Base-by-base conservation (phyloP, 2,888 invertebrate genomes). In the Drosophila atripex region DNA sequence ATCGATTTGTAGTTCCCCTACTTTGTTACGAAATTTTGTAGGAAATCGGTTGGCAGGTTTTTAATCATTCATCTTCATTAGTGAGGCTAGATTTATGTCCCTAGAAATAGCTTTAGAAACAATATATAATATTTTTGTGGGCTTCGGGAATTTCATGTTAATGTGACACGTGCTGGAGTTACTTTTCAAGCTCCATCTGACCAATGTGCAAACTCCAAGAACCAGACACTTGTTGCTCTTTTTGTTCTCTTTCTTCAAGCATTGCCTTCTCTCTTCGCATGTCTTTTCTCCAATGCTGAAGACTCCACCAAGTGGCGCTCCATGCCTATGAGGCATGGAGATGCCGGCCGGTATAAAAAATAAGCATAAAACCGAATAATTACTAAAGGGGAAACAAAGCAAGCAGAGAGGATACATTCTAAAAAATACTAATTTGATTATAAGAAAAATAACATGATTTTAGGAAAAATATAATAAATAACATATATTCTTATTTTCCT, bases 261-360 rank as follows among this genome's bases (percentile, higher is more conserved):
- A 16, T 38, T 25, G 21, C 45, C 35, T 50, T 35, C n/a, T 39
- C 46, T 32, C 30, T 35, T n/a, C n/a, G 50, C 28, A 28, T 9
- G 28, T 2, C 9, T 9, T 28, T 9, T 28, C 28, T 64, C 32
- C 12, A 16, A n/a, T 61, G 61, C 60, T 32, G 11, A n/a, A 43
- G 73, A 61, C 63, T 72, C 51, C 16, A 55, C 51, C 16, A 55
- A 70, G 73, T 72, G 73, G 70, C 70, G 70, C 70, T 72, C 73
- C 69, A 54, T 38, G 57, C 50, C 0, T 21, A 4, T n/a, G 51
- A 32, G 43, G 28, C 43, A 35, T 53, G 49, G 45, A 43, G 43
- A 88, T 23, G 82, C 82, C 88, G 82, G 82, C 82, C 88, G 88
- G 86, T 72, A 65, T 6, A 76, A 60, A 73, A 73, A 64, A 61